These are phyloP conservation scores for Lasioglossum pauxillum DNA, from an alignment of 2,888 invertebrate genomes.

Conservation along the genomic window DNA sequence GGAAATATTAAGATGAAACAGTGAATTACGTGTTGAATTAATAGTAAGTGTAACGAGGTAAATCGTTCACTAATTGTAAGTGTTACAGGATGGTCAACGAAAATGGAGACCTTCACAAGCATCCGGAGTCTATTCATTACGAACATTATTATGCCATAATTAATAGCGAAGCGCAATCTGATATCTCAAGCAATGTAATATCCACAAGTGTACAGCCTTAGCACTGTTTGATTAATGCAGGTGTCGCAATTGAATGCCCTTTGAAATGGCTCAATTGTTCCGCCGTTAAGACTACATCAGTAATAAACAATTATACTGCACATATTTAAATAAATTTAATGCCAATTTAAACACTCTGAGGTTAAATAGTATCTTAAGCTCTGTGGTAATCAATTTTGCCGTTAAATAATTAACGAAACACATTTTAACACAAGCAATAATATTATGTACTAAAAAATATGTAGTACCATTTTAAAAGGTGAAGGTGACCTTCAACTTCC, in stretches of 20 bases:
- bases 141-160: background rate
- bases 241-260: conserved; percentile 24
- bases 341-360: background rate
- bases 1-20: background rate
- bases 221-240: conserved; percentile 39
- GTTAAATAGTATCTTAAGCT: background rate
- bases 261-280: conserved; percentile 41
- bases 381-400: background rate
- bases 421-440: no score
- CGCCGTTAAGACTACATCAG: conserved; percentile 16
- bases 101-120: background rate
- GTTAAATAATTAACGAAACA: no score
- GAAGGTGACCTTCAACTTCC: no score
- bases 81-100: background rate
- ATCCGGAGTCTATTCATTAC: background rate
- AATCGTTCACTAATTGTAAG: background rate
- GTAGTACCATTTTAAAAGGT: no score
- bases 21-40: background rate
- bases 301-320: background rate
- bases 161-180: background rate
- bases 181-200: conserved; percentile 9
- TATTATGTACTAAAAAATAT: no score
- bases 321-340: background rate
- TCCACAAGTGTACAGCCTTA: conserved; percentile 24
- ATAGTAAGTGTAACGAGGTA: background rate